Evolutionary conservation across 2,113 vertebrate species (phyloP).

Genomic region (Tapirus terrestris): DNA sequence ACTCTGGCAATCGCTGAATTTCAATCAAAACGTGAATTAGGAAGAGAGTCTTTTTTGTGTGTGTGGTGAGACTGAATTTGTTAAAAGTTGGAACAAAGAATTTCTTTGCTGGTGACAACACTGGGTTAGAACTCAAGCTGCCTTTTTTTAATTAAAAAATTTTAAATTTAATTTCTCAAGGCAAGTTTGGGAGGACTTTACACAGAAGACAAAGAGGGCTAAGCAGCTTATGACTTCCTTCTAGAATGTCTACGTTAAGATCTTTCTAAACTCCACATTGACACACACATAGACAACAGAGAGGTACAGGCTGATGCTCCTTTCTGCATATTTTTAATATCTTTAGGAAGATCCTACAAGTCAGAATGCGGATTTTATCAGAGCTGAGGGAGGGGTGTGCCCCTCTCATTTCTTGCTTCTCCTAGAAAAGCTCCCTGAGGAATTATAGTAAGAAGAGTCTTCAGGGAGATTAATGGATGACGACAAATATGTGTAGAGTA

Average conservation of each 20-base stretch:
- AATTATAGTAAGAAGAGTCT: constrained; percentile 34
- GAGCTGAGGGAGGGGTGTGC: neutral
- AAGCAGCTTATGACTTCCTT: neutral
- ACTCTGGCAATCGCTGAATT: neutral
- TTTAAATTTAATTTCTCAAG: neutral
- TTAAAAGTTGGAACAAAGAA: neutral
- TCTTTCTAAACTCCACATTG: neutral
- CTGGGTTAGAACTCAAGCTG: neutral
- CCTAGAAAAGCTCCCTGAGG: neutral
- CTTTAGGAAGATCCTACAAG: neutral
- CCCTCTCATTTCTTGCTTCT: neutral
- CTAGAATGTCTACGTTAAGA: neutral
- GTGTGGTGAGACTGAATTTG: neutral
- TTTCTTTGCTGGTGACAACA: neutral
- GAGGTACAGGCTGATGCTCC: neutral
- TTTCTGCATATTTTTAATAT: neutral
- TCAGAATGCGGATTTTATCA: neutral
- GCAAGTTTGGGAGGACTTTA: neutral
- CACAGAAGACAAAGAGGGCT: neutral
- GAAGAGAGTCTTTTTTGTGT: neutral
- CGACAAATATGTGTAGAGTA: constrained; percentile 13
- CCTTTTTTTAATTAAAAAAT: neutral
- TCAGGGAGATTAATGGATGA: constrained; percentile 56
- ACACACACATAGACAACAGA: neutral
- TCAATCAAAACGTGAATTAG: neutral